phyloP scores from a whole-genome alignment of 1,140 invertebrate genomes.

The Lerema accius region DNA sequence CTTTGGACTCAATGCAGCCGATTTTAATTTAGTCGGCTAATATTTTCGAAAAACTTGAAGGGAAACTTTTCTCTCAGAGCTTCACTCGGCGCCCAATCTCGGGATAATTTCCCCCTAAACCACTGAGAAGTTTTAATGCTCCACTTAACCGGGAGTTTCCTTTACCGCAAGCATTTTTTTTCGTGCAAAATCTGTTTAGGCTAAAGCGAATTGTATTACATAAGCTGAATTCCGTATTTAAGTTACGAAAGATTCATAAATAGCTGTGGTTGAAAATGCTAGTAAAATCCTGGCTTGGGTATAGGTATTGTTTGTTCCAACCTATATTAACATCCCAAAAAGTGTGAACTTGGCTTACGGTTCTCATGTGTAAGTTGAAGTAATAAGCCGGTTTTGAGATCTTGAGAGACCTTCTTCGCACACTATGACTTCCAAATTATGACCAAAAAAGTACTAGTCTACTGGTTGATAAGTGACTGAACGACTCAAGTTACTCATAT shows the following conservation, averaged over 20 bases:
- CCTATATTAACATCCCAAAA: too few relatives aligned
- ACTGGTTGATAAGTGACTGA: too few relatives aligned
- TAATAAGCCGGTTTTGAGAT: too few relatives aligned
- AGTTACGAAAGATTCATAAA: neutral
- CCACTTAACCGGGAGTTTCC: constrained; percentile 39
- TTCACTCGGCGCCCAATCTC: constrained; percentile 39
- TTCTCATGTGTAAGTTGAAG: too few relatives aligned
- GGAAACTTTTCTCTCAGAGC: constrained; percentile 38
- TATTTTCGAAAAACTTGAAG: constrained; percentile 38
- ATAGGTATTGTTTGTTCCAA: too few relatives aligned
- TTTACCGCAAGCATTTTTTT: constrained; percentile 35
- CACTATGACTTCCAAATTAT: too few relatives aligned
- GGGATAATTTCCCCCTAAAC: constrained; percentile 42
- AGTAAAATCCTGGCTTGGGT: too few relatives aligned
- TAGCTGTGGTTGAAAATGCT: too few relatives aligned
- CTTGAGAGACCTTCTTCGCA: too few relatives aligned
- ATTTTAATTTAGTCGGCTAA: constrained; percentile 41
- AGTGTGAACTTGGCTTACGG: too few relatives aligned
- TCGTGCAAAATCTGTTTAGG: constrained; percentile 16
- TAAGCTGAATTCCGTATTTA: constrained; percentile 4
- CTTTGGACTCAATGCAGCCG: constrained; percentile 22
- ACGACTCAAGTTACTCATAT: too few relatives aligned
- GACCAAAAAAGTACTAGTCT: too few relatives aligned
- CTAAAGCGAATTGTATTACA: neutral
- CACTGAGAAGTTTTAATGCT: constrained; percentile 42